A percentile compares a stretch with the other conserved stretches of the same genome.
Conservation (phyloP, 1,140 invertebrate genomes). For the Penaeus chinensis region DNA sequence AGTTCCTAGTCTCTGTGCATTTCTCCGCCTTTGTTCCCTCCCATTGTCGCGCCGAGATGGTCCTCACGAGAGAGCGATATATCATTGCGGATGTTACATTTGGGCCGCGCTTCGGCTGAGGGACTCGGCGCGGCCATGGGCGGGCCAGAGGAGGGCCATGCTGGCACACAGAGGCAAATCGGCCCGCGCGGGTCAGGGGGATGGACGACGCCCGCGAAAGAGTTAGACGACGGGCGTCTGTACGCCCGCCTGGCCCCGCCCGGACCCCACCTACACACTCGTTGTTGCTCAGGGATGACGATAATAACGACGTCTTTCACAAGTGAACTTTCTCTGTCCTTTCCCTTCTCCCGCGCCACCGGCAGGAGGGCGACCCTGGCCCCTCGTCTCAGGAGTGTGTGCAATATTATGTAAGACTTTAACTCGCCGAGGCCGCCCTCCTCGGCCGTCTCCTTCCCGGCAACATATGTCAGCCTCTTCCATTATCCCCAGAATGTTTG, state of each 20-base stretch:
- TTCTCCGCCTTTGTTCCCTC: no score
- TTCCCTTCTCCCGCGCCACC: background rate
- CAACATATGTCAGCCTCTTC: background rate
- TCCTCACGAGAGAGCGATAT: no score
- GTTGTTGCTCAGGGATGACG: conserved; percentile 55
- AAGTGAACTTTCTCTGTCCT: background rate
- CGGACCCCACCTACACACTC: background rate
- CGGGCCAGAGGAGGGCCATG: no score
- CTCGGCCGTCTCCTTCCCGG: background rate
- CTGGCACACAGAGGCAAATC: no score
- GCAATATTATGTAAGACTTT: conserved; percentile 61
- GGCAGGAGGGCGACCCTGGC: conserved; percentile 23
- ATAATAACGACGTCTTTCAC: conserved; percentile 39
- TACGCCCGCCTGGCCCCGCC: no score
- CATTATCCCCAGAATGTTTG: background rate
- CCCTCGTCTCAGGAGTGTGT: conserved; percentile 59
- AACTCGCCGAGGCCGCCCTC: conserved; percentile 31
- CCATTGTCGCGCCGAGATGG: no score
- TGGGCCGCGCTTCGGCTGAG: no score
- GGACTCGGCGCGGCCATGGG: no score
- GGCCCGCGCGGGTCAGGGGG: background rate
- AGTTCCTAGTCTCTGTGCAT: conserved; percentile 7
- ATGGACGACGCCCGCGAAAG: background rate
- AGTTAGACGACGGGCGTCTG: no score
- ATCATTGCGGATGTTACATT: no score